phyloP scores from a whole-genome alignment of 2,888 invertebrate species.

The Mystacides longicornis region DNA sequence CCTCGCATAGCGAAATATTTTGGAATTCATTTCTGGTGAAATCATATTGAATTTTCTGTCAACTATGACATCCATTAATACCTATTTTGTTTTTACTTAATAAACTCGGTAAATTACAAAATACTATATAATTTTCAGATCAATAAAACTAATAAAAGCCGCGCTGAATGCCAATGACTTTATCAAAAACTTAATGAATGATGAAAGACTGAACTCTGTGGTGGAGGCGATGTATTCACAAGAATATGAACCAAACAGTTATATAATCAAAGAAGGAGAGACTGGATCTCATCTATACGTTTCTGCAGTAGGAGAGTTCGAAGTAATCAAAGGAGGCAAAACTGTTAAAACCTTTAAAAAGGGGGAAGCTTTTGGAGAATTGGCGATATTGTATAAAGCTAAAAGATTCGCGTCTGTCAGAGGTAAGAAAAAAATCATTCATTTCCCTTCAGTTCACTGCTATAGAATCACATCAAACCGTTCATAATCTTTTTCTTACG shows the following conservation, averaged over 20 bases:
- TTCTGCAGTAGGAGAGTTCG: constrained; percentile 77
- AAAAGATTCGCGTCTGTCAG: constrained; percentile 81
- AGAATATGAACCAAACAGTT: constrained; percentile 56
- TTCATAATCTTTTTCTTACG: neutral
- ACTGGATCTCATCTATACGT: constrained; percentile 82
- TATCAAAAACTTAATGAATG: constrained; percentile 67
- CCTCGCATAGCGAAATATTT: no score
- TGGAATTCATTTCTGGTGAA: no score
- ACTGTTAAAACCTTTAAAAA: constrained; percentile 73
- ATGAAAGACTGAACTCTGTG: constrained; percentile 64
- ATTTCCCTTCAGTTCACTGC: no score
- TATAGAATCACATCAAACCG: no score
- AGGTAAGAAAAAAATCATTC: no score
- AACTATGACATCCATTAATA: no score
- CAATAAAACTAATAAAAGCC: constrained; percentile 55
- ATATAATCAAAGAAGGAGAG: constrained; percentile 74
- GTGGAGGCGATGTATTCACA: constrained; percentile 76
- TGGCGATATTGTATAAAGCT: constrained; percentile 90
- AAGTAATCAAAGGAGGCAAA: constrained; percentile 74
- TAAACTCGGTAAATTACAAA: no score
- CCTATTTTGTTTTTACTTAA: no score
- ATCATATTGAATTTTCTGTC: no score
- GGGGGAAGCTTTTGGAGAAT: constrained; percentile 82
- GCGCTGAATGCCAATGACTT: constrained; percentile 79
- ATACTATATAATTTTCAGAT: constrained; percentile 37